Percentiles rank a stretch among this genome's conserved stretches.
Evolutionary conservation across 2,797 vertebrate species (phyloP).

Genomic region (Esox masquinongy): DNA sequence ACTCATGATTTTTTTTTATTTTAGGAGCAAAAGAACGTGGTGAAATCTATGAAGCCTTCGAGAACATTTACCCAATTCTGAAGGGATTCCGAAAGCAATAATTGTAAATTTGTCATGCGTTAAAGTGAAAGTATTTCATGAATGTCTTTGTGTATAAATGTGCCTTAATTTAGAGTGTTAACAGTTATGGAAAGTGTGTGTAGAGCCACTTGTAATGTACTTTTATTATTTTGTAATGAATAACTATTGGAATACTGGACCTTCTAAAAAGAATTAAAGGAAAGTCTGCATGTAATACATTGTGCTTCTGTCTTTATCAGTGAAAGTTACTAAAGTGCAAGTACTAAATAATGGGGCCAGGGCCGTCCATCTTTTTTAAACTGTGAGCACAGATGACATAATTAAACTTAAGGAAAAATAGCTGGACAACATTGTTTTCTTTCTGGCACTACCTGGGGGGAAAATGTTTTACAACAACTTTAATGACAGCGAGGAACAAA

Average conservation of each 20-base stretch:
- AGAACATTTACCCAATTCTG: constrained; percentile 97
- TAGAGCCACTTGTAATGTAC: constrained; percentile 6
- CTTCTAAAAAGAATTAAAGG: neutral
- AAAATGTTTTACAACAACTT: no score
- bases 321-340: no score
- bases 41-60: constrained; percentile 95
- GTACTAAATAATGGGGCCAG: no score
- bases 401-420: no score
- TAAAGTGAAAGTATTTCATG: neutral
- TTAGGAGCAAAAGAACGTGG: constrained; percentile 93
- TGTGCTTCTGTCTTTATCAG: neutral
- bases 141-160: constrained; percentile 7
- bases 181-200: neutral
- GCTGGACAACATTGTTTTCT: no score
- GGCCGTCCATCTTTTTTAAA: no score
- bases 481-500: no score
- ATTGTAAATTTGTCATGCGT: constrained; percentile 6
- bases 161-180: constrained; percentile 17
- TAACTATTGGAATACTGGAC: neutral
- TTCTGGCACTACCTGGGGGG: no score
- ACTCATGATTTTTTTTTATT: constrained; percentile 27
- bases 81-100: constrained; percentile 89
- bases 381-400: no score
- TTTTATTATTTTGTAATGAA: constrained; percentile 1
- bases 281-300: neutral